A percentile compares a stretch with the other conserved stretches of the same genome.
Evolutionary conservation across 1,140 invertebrate genomes (phyloP).

Genomic region (Ceratitis capitata): DNA sequence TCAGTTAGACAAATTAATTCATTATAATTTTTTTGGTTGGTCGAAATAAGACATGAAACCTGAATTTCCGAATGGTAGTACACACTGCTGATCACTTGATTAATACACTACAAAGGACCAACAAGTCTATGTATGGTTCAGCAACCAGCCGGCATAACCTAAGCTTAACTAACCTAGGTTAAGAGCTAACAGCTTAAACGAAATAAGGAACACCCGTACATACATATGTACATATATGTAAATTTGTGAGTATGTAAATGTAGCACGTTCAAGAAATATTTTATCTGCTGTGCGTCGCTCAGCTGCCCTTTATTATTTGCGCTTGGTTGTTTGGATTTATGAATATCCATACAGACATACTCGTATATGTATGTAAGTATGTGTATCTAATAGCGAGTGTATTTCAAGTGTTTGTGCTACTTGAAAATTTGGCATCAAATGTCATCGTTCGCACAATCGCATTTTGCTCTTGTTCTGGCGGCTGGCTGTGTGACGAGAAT

Average conservation of each 20-base stretch:
- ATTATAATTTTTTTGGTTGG: no score
- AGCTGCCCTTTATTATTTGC: not conserved
- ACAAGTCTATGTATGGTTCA: no score
- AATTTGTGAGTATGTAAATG: not conserved
- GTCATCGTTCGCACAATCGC: constrained; percentile 38
- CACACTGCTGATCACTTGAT: no score
- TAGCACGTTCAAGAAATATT: not conserved
- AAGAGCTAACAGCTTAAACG: no score
- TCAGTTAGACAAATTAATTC: no score
- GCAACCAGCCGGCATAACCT: no score
- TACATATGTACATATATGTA: not conserved
- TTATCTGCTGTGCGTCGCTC: not conserved
- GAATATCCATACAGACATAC: not conserved
- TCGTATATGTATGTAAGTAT: not conserved
- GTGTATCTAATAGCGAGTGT: not conserved
- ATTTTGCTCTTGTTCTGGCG: not conserved
- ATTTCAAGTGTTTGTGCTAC: constrained; percentile 32
- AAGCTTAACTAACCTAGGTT: no score
- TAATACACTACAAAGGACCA: no score
- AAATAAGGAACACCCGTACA: no score
- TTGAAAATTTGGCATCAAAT: constrained; percentile 44
- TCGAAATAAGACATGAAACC: no score
- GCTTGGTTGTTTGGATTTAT: not conserved
- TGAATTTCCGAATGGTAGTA: no score
- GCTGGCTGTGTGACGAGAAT: no score